Evolutionary conservation across 2,113 vertebrate genomes (phyloP), one percentile per base, ranked within the genome.

Genomic region (Urocolius indicus): DNA sequence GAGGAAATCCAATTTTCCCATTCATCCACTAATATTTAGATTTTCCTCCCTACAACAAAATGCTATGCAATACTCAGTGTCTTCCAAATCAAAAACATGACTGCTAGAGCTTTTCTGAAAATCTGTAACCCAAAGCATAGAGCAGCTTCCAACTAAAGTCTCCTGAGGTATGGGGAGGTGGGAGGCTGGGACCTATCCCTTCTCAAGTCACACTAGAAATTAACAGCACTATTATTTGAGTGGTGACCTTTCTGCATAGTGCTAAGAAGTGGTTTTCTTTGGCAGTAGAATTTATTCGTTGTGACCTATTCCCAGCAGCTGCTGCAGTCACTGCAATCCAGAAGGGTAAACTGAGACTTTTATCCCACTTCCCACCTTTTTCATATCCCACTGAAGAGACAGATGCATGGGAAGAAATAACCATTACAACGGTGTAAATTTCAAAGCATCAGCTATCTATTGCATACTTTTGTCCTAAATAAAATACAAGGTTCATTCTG

Each of bases 1-100:
- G 95, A 95, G 27, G 43, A 88, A 95, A 95, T 82, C 27, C 1
- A 83, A 68, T 95, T 93, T 93, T 76, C 84, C 90, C 34, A 80
- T 62, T 68, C 10, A 10, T 88, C 20, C 51, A 80, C 78, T 63
- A 73, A 55, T 38, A 91, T 89, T 85, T 67, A 76, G 26, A 58
- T 76, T 87, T 87, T 75, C 9, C 49, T 84, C 24, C 49, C 48
- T 59, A 73, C 23, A 93, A 62, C 16, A 82, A 66, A 78, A 84
- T 62, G 7, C 38, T 13, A 82, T 48, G 38, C 58, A 84, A 43
- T 84, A 75, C 27, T 91, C 41, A 62, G 24, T 36, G 41, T 79
- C 58, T 89, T 79, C n/a, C 57, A 84, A 83, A 77, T 22, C 0
- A 82, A 69, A 92, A 79, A 24, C 36, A 46, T 19, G 20, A 59